Percentiles rank a stretch among this genome's conserved stretches.
Evolutionary conservation across 2,888 invertebrate species (phyloP).

Genomic region (Napeogenes sylphis): DNA sequence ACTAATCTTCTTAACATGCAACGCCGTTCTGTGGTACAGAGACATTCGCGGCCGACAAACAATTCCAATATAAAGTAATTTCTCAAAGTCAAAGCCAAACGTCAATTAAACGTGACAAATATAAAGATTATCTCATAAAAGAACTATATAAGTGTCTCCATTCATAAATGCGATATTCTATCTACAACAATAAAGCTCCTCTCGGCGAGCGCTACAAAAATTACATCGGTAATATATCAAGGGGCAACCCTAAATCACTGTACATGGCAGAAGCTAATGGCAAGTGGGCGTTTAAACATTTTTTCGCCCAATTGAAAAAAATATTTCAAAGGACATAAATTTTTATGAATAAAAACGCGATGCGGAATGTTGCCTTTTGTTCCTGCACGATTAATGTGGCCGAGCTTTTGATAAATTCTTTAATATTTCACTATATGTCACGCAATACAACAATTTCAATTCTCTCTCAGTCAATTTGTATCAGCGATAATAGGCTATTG

Average conservation of each 20-base stretch:
- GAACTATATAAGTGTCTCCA: neutral
- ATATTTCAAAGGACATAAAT: conserved; percentile 35
- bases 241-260: conserved; percentile 54
- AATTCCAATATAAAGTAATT: no score
- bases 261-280: conserved; percentile 54
- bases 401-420: conserved; percentile 22
- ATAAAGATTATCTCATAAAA: neutral
- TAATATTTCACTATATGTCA: conserved; percentile 11
- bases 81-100: neutral
- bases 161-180: conserved; percentile 4
- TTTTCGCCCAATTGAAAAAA: conserved; percentile 53
- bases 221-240: conserved; percentile 39
- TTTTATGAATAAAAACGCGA: conserved; percentile 31
- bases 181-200: conserved; percentile 26
- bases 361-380: conserved; percentile 27
- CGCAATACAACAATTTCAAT: conserved; percentile 2
- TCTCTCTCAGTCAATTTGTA: conserved; percentile 1
- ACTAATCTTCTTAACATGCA: no score
- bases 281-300: conserved; percentile 50
- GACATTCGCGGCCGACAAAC: no score
- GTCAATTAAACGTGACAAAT: neutral
- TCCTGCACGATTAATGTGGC: conserved; percentile 29
- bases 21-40: no score
- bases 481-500: conserved; percentile 2
- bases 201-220: conserved; percentile 23